These are phyloP conservation scores for Eupleurogrammus muticus DNA, from an alignment of 2,797 vertebrate species.

Conservation along the genomic window DNA sequence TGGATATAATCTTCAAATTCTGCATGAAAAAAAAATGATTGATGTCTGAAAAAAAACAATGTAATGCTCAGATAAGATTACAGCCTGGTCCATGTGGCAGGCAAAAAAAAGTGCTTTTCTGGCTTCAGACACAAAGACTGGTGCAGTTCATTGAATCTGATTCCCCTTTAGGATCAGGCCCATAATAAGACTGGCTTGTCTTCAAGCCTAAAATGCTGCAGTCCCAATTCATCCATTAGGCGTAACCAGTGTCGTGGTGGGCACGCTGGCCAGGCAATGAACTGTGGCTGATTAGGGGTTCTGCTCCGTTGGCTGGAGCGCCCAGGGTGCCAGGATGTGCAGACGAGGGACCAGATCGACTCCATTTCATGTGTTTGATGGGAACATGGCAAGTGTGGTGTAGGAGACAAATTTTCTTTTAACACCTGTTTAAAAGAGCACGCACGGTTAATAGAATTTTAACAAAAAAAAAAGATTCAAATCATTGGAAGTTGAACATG, in stretches of 20 bases:
- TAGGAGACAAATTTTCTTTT: conserved; percentile 10
- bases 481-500: too few species aligned
- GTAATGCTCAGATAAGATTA: conserved; percentile 5
- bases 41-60: background rate
- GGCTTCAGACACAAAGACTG: conserved; percentile 25
- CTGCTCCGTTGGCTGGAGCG: conserved; percentile 31
- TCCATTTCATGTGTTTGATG: conserved; percentile 2
- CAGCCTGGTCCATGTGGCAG: background rate
- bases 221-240: conserved; percentile 53
- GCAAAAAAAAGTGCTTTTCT: conserved; percentile 25
- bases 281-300: conserved; percentile 47
- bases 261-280: conserved; percentile 50
- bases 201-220: conserved; percentile 58
- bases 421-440: background rate
- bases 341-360: conserved; percentile 26
- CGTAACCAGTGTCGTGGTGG: conserved; percentile 52
- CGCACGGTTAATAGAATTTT: background rate
- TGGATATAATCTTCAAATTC: background rate
- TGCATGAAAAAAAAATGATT: background rate
- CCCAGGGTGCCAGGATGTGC: conserved; percentile 14
- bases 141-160: conserved; percentile 57
- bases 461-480: too few species aligned
- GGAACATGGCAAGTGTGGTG: background rate
- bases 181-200: conserved; percentile 62
- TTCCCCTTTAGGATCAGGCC: conserved; percentile 46